phyloP scores from a whole-genome alignment of 2,113 vertebrate species.

The Kobus ellipsiprymnus region DNA sequence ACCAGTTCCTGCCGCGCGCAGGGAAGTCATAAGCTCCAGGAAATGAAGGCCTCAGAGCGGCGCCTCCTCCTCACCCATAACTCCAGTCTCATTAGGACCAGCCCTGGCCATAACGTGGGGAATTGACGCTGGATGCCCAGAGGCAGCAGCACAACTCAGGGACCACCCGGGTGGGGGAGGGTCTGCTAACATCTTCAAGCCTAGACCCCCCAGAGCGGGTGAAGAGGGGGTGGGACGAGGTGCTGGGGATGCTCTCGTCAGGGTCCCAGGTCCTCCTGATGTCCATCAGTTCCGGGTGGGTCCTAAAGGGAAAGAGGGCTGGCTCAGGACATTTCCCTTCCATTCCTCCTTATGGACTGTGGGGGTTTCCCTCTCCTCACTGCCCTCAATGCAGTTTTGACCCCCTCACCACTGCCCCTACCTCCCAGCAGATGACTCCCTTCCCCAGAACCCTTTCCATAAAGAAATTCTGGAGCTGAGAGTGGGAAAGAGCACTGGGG shows the following conservation, averaged over 20 bases:
- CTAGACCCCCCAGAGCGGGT: neutral
- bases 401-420: neutral
- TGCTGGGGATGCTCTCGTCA: too few relatives aligned
- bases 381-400: neutral
- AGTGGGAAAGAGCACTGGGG: neutral
- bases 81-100: conserved; percentile 44
- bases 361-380: neutral
- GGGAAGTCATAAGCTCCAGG: conserved; percentile 62
- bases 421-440: neutral
- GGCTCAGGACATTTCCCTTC: neutral
- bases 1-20: neutral
- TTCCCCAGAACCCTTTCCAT: neutral
- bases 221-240: rapidly evolving
- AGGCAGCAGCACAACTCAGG: neutral
- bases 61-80: conserved; percentile 32
- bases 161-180: neutral
- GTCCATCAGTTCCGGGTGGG: neutral
- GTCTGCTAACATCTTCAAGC: neutral
- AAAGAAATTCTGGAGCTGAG: neutral
- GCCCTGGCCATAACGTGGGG: neutral
- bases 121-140: neutral
- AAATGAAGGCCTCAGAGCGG: conserved; percentile 48
- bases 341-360: neutral
- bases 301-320: neutral
- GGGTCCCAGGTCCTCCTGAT: rapidly evolving